A percentile compares a stretch with the other conserved stretches of the same genome.
Evolutionary conservation across 2,113 vertebrate genomes (phyloP).

Genomic region (Poeciliopsis prolifica): DNA sequence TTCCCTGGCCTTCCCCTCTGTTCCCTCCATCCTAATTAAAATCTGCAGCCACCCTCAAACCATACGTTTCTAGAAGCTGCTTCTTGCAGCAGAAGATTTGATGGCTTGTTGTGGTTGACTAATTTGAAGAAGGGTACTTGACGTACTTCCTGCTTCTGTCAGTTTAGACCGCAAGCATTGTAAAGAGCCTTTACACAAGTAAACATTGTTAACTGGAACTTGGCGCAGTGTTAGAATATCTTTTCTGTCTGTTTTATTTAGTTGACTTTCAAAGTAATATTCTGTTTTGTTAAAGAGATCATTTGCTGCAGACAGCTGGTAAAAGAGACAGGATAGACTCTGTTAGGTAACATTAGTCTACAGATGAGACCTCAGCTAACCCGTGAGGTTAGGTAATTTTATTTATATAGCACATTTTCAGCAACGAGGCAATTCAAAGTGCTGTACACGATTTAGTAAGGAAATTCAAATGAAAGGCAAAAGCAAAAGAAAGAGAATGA

Average conservation of each 20-base stretch:
- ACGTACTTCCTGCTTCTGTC: conserved; percentile 26
- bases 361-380: no score
- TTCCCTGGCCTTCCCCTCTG: not conserved
- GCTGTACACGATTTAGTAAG: no score
- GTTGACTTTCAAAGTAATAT: not conserved
- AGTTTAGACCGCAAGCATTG: not conserved
- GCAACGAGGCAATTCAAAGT: no score
- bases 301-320: not conserved
- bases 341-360: no score
- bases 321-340: not conserved
- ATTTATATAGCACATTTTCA: no score
- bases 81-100: conserved; percentile 12
- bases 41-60: conserved; percentile 21
- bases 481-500: no score
- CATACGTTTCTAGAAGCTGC: not conserved
- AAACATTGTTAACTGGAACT: not conserved
- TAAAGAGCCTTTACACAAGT: not conserved
- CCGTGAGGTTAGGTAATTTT: no score
- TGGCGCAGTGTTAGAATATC: not conserved
- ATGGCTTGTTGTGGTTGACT: conserved; percentile 45
- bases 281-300: not conserved
- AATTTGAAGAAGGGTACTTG: conserved; percentile 19
- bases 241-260: not conserved
- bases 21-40: conserved; percentile 23
- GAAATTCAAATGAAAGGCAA: no score